A percentile compares a stretch with the other conserved stretches of the same genome.
phyloP scores from a whole-genome alignment of 2,113 vertebrate species.

The Pristiophorus japonicus region DNA sequence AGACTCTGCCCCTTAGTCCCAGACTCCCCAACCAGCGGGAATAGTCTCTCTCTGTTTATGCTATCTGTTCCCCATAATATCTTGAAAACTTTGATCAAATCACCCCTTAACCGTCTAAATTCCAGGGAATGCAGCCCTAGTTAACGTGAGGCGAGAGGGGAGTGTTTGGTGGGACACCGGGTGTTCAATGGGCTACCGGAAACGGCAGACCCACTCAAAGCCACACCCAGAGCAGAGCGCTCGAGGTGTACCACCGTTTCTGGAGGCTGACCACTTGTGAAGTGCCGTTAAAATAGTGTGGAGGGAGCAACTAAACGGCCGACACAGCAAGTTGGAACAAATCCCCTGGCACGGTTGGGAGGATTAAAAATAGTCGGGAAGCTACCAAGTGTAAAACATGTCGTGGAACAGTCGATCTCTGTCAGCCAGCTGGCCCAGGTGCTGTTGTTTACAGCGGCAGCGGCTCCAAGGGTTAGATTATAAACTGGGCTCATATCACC shows the following conservation, averaged over 20 bases:
- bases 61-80: too few species aligned
- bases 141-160: too few species aligned
- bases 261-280: neutral
- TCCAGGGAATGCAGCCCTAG: too few species aligned
- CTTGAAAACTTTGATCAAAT: too few species aligned
- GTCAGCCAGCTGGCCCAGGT: slow-evolving; percentile 6
- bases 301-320: neutral
- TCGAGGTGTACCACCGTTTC: neutral
- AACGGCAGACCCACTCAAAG: too few species aligned
- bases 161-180: neutral
- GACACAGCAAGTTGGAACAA: neutral
- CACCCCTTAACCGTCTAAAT: too few species aligned
- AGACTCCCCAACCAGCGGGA: too few species aligned
- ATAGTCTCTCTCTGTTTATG: too few species aligned
- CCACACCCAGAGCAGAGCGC: neutral
- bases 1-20: too few species aligned
- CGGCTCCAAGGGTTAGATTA: neutral
- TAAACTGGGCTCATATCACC: neutral
- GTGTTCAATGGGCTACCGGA: neutral
- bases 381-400: neutral
- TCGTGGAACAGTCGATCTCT: neutral
- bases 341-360: neutral
- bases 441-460: neutral
- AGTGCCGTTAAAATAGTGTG: neutral
- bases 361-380: neutral